These are phyloP conservation scores for Myrmecobius fasciatus DNA, from an alignment of 2,113 vertebrate genomes.

Conservation along the genomic window DNA sequence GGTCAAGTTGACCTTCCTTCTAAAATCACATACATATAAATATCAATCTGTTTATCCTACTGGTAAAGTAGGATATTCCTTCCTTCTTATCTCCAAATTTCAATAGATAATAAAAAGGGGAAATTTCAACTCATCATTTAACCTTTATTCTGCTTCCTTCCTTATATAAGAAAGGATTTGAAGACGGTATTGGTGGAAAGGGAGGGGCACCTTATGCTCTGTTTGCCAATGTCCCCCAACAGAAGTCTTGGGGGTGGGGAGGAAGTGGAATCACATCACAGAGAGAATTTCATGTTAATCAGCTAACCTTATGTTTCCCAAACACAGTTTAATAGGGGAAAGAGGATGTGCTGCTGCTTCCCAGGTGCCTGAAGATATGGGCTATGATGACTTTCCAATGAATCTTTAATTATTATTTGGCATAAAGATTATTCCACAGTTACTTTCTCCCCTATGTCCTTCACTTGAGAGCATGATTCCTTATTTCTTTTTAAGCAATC, in stretches of 20 bases:
- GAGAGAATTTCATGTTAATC: slow-evolving; percentile 4
- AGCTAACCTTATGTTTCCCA: neutral
- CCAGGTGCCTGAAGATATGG: neutral
- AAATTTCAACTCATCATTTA: neutral
- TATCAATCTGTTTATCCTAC: neutral
- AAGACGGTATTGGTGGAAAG: neutral
- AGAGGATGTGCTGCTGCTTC: neutral
- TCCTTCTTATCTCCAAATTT: slow-evolving; percentile 5
- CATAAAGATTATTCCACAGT: neutral
- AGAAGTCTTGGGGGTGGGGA: slow-evolving; percentile 22
- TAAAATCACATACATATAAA: neutral
- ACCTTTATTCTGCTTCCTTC: neutral
- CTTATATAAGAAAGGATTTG: neutral
- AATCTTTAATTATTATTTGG: slow-evolving; percentile 55
- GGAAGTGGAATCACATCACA: neutral
- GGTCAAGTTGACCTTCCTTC: neutral
- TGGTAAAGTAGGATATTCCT: neutral
- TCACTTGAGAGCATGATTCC: neutral
- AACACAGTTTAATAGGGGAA: slow-evolving; percentile 11
- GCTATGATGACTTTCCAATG: slow-evolving; percentile 33
- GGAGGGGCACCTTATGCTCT: neutral
- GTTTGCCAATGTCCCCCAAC: neutral
- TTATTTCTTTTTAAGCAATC: slow-evolving; percentile 30
- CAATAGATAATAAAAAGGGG: neutral
- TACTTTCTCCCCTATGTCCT: neutral